Evolutionary conservation across 2,888 invertebrate species (phyloP), one percentile per base, ranked within the genome.

Genomic region (Allygus modestus): DNA sequence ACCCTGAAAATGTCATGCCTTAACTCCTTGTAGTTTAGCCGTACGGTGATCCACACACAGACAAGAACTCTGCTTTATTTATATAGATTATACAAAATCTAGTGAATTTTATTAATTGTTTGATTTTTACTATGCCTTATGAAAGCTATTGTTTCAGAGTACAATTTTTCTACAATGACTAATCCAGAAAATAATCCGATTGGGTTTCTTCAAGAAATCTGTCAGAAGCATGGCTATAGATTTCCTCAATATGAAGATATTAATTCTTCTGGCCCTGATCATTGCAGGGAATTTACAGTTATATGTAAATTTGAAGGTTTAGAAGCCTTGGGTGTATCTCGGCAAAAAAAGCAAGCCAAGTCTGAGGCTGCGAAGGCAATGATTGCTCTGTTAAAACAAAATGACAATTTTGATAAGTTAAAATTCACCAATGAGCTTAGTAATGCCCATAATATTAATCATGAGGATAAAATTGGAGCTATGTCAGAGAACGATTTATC

Each of bases 341-440:
- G 46, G n/a, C 23, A 37, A 17, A 77, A 77, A 51, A 77, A 77
- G 17, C 46, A 43, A 17, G 77, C 77, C 31, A 77, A 77, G 26
- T 46, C 46, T 9, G 77, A 77, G 31, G 43, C 77, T 20, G 77
- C 77, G 1, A 77, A 77, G 26, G 37, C 33, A 1, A 51, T 77
- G 28, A 28, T 77, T 9, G 0, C 4, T 20, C 26, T 73, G 15
- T 23, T 73, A 37, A 43, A 71, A 33, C 2, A 17, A 7, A 15
- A 71, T 2, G 9, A 23, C 1, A 43, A 12, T 41, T 75, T 75
- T 75, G 37, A 41, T 43, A 71, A 15, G 12, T 15, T 23, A 58
- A 58, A 58, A 11, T 4, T 69, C 1, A 46, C 4, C 28, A 31
- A 12, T 1, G 58, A 23, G 23, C 2, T 20, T 23, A 23, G 58